Evolutionary conservation across 2,113 vertebrate species (phyloP), one percentile per base, ranked within the genome.

Genomic region (Rhadina sibilatrix): DNA sequence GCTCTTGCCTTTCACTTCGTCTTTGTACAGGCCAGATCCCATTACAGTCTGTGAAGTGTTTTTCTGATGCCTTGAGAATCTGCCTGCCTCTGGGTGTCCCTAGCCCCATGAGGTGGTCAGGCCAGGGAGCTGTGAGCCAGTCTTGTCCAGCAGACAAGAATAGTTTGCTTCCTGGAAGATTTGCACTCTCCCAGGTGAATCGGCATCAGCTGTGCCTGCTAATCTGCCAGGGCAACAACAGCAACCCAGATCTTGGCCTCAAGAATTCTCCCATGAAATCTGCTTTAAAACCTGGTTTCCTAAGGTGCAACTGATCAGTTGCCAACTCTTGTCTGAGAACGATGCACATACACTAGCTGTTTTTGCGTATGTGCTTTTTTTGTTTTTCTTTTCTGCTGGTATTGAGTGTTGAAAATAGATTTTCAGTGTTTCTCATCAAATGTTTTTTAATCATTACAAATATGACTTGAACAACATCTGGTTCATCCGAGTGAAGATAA

Each of bases 61-160:
- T 87, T 75, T 16, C 20, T 70, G 50, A 9, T 66, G 59, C 38
- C 17, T 42, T 37, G 52, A 65, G 22, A 52, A 31, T 31, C 46
- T 56, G 31, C 27, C 40, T 56, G 31, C 24, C n/a, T 59, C 42
- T 90, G 70, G 12, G 15, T 49, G 27, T 66, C 33, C 24, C 28
- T 30, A 38, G 54, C 17, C 11, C n/a, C 4, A 0, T 61, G 30
- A n/a, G 18, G 7, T 13, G 40, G n/a, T 77, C 12, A 21, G 71
- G 82, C 20, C 38, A 49, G n/a, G 61, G 44, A 81, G 54, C 42
- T 28, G 28, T 0, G 1, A 53, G 57, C 23, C 0, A 0, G 56
- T 30, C 0, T 0, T 44, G 59, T 80, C 28, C 5, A 23, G 54
- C 4, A 4, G 82, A 91, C 74, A 44, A 54, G 83, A 94, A 88